phyloP scores from a whole-genome alignment of 2,888 invertebrate species.

The Protophormia terraenovae region DNA sequence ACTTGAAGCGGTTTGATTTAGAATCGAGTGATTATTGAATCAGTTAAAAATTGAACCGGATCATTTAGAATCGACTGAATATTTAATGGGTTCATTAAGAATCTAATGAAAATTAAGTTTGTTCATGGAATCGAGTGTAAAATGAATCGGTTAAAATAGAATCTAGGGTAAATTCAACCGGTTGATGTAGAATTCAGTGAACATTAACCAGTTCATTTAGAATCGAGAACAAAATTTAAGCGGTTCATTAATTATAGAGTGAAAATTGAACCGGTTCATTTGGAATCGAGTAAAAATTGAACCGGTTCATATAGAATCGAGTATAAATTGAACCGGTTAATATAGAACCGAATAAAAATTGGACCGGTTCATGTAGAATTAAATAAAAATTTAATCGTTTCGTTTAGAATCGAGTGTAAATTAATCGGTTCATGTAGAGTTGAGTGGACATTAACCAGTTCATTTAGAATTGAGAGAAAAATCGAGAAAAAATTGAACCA shows the following conservation, averaged over 20 bases:
- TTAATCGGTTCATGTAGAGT: not conserved
- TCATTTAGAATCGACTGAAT: not conserved
- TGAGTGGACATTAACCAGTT: not conserved
- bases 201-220: not conserved
- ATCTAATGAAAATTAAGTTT: no score
- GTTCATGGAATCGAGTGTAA: not conserved
- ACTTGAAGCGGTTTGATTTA: no score
- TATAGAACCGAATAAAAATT: not conserved
- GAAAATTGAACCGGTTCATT: not conserved
- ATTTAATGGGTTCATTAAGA: not conserved
- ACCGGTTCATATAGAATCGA: not conserved
- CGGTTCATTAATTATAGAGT: no score
- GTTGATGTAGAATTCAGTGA: not conserved
- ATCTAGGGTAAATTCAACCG: no score
- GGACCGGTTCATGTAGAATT: not conserved
- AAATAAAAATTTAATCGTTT: not conserved
- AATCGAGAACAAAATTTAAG: not conserved
- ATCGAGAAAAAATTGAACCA: not conserved
- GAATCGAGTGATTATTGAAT: no score
- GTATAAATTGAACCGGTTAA: not conserved
- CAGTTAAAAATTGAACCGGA: not conserved
- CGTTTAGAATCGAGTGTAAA: not conserved
- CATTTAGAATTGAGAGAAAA: not conserved
- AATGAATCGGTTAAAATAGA: not conserved
- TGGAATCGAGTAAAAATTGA: not conserved